Conservation (phyloP, 2,888 invertebrate genomes). For the Chalcis sispes region DNA sequence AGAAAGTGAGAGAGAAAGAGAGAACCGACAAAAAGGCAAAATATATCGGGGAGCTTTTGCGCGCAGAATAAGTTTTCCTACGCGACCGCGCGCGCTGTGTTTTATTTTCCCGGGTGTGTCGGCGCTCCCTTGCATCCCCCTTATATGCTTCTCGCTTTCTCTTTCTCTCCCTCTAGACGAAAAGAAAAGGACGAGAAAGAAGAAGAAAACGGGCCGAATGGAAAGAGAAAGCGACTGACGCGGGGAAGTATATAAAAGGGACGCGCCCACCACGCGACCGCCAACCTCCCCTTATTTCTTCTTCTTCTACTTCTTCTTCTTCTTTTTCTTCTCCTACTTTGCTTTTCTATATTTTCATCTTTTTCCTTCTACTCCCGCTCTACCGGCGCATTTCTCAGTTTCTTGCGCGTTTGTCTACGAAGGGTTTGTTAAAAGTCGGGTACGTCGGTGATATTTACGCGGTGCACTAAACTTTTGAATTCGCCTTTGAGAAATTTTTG, state of each 20-base stretch:
- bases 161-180: conserved; percentile 8
- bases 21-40: conserved; percentile 59
- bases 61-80: conserved; percentile 64
- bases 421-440: too few relatives aligned
- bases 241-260: conserved; percentile 67
- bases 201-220: conserved; percentile 2
- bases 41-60: conserved; percentile 51
- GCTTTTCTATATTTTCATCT: background rate
- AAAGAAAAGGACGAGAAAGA: conserved; percentile 23
- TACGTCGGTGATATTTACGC: too few relatives aligned
- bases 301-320: conserved; percentile 46
- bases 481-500: too few relatives aligned
- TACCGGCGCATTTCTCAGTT: too few relatives aligned
- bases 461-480: too few relatives aligned
- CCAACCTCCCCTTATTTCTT: conserved; percentile 33
- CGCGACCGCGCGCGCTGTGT: conserved; percentile 59
- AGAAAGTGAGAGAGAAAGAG: too few relatives aligned
- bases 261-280: conserved; percentile 61
- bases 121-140: conserved; percentile 57
- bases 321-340: background rate
- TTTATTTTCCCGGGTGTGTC: conserved; percentile 66
- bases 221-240: conserved; percentile 53
- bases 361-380: too few relatives aligned
- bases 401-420: too few relatives aligned
- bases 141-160: background rate